Percentiles rank a stretch among this genome's conserved stretches.
These are phyloP conservation scores for Polydrusus tereticollis DNA, from an alignment of 2,888 invertebrate genomes.

Conservation along the genomic window DNA sequence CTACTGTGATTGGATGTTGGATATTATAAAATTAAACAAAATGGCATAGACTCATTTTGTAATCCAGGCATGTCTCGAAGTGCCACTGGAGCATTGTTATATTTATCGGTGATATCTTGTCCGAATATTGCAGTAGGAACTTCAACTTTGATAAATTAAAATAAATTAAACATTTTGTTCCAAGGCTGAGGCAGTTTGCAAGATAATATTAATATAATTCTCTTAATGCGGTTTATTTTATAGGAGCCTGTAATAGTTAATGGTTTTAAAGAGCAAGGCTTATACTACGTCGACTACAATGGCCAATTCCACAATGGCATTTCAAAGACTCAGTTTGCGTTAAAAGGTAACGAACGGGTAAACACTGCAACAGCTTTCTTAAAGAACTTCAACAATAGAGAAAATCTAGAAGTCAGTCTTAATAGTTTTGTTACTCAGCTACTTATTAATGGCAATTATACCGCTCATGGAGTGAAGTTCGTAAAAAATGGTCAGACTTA, in stretches of 20 bases:
- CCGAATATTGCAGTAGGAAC: no score
- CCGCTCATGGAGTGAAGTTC: constrained; percentile 38
- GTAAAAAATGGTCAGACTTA: constrained; percentile 33
- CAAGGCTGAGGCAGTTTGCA: no score
- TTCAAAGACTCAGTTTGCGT: constrained; percentile 74
- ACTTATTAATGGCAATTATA: constrained; percentile 4
- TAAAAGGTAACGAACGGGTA: constrained; percentile 71
- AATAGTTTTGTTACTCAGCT: constrained; percentile 34
- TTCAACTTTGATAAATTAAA: not conserved
- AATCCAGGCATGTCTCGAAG: no score
- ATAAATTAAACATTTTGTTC: not conserved
- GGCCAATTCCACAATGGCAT: constrained; percentile 74
- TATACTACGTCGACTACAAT: constrained; percentile 71
- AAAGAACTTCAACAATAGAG: constrained; percentile 60
- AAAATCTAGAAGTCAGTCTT: constrained; percentile 31
- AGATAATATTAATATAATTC: not conserved
- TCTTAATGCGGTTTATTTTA: not conserved
- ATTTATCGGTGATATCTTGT: no score
- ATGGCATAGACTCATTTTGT: no score
- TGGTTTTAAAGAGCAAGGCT: constrained; percentile 72
- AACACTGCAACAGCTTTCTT: constrained; percentile 75
- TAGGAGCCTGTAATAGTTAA: constrained; percentile 51
- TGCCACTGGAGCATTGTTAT: no score
- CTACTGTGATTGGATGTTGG: no score
- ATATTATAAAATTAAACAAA: no score